These are phyloP conservation scores for Tapera naevia DNA, from an alignment of 2,797 vertebrate genomes.

Conservation along the genomic window DNA sequence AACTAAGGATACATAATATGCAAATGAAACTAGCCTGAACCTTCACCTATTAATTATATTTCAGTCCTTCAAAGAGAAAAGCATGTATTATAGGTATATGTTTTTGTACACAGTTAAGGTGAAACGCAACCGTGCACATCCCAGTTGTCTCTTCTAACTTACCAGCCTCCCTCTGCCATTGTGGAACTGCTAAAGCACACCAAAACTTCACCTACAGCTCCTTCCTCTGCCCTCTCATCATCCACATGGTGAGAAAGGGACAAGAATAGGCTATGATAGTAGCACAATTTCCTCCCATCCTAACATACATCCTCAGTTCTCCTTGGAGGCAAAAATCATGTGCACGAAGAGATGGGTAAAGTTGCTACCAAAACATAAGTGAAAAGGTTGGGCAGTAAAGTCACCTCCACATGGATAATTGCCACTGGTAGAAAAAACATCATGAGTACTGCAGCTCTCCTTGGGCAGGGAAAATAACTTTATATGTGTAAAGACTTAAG, in stretches of 20 bases:
- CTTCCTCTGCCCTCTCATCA: neutral
- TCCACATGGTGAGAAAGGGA: neutral
- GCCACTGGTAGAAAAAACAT: neutral
- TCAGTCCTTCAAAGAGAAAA: neutral
- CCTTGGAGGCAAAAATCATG: neutral
- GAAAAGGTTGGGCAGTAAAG: neutral
- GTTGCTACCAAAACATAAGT: neutral
- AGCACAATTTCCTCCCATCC: neutral
- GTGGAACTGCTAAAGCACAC: neutral
- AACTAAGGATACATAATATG: neutral
- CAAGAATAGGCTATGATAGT: neutral
- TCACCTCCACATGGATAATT: neutral
- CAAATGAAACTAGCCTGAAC: neutral
- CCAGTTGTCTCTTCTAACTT: neutral
- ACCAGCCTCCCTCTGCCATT: neutral
- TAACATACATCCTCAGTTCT: rapidly evolving
- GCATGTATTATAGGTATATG: neutral
- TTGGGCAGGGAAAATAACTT: neutral
- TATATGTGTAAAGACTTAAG: neutral
- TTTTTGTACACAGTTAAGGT: neutral
- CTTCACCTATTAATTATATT: neutral
- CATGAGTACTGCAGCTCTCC: rapidly evolving
- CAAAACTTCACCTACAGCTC: neutral
- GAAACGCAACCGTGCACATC: neutral
- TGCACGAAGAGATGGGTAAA: neutral